These are phyloP conservation scores for Erebia ligea DNA, from an alignment of 2,888 invertebrate species.

Conservation along the genomic window DNA sequence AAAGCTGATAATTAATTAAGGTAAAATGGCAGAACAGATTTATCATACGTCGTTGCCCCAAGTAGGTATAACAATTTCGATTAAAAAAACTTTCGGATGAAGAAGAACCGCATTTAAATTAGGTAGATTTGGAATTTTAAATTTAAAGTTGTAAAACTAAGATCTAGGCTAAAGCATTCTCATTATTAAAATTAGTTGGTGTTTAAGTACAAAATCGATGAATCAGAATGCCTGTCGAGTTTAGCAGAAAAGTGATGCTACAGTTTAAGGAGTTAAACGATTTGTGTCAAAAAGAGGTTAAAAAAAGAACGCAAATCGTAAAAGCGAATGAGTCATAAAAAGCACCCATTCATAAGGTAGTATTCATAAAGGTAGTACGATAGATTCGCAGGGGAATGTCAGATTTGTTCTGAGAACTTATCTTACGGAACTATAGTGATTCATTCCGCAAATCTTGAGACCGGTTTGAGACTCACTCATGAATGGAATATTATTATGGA, in stretches of 20 bases:
- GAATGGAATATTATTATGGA: constrained; percentile 18
- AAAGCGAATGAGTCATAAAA: constrained; percentile 46
- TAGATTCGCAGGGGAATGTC: constrained; percentile 48
- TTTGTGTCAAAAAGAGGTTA: constrained; percentile 31
- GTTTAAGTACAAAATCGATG: neutral
- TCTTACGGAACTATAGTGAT: constrained; percentile 43
- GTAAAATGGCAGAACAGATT: no score
- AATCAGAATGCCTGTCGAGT: constrained; percentile 9
- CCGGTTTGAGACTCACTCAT: constrained; percentile 24
- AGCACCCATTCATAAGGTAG: constrained; percentile 43
- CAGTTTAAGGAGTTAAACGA: constrained; percentile 2
- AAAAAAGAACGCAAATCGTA: constrained; percentile 41
- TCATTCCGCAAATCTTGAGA: constrained; percentile 28
- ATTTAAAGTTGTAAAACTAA: no score
- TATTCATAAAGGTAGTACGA: constrained; percentile 16
- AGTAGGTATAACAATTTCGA: no score
- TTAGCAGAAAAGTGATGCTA: neutral
- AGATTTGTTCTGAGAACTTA: constrained; percentile 49
- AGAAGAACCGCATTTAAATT: no score
- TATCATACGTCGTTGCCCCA: no score
- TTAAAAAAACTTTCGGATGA: no score
- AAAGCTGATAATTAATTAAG: no score
- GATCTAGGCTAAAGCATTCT: no score
- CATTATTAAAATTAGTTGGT: no score
- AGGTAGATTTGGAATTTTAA: no score